These are phyloP conservation scores for Caenorhabditis doughertyi DNA, from an alignment of 2,888 invertebrate genomes.

Conservation along the genomic window DNA sequence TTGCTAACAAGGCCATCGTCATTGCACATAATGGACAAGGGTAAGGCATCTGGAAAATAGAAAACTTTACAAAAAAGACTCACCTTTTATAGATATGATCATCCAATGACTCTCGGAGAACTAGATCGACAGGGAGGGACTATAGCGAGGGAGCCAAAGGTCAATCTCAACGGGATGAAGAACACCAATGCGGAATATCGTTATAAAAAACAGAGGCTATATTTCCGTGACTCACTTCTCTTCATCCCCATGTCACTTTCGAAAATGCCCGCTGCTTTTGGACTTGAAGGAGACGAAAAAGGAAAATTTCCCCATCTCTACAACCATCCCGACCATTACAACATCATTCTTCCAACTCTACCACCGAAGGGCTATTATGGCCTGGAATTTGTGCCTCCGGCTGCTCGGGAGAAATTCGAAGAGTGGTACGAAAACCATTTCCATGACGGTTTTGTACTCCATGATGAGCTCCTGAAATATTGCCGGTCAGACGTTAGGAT, in stretches of 20 bases:
- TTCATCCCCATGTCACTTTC: not conserved
- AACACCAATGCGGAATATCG: not conserved
- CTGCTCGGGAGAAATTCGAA: not conserved
- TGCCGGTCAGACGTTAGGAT: conserved; percentile 19
- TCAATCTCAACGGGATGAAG: not conserved
- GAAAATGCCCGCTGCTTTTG: conserved; percentile 19
- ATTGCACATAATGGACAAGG: conserved; percentile 11
- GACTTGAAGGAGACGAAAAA: not conserved
- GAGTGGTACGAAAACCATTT: conserved; percentile 12
- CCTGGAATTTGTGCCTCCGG: not conserved
- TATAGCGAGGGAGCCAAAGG: not conserved
- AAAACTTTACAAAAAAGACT: not conserved
- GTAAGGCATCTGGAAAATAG: not conserved
- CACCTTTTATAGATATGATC: not conserved
- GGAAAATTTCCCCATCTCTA: conserved; percentile 28
- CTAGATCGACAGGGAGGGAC: not conserved
- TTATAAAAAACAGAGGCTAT: not conserved
- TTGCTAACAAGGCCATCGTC: not conserved
- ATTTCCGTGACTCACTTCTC: conserved; percentile 1
- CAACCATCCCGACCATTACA: conserved; percentile 14
- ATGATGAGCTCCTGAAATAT: conserved; percentile 16
- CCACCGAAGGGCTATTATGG: conserved; percentile 13
- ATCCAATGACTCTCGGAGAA: not conserved
- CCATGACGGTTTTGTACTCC: conserved; percentile 9
- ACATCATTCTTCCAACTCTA: not conserved